Conservation (phyloP, 2,113 vertebrate genomes). For the Henicopernis longicauda region DNA sequence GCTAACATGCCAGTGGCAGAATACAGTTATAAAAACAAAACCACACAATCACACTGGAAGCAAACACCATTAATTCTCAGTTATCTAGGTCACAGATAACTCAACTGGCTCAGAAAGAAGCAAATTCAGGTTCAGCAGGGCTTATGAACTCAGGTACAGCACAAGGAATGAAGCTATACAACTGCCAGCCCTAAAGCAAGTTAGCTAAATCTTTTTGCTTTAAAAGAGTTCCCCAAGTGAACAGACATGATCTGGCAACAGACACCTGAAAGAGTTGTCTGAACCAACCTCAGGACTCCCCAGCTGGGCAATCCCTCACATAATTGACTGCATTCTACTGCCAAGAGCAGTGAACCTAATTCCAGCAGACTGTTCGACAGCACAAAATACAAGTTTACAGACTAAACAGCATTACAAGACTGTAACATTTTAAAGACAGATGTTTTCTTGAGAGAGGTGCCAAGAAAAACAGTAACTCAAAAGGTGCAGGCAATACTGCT, state of each 20-base stretch:
- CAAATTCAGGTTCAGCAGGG: background rate
- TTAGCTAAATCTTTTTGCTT: background rate
- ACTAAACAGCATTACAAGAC: background rate
- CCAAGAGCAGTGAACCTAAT: background rate
- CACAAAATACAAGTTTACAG: background rate
- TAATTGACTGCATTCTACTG: background rate
- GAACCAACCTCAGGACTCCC: background rate
- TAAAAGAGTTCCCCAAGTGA: background rate
- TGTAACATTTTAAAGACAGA: background rate
- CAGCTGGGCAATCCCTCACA: background rate
- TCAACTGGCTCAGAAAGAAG: background rate
- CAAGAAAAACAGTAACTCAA: background rate
- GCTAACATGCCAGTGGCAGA: background rate
- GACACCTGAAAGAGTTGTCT: background rate
- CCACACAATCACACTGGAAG: background rate
- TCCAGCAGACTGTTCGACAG: background rate
- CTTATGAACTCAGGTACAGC: background rate
- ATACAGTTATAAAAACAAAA: background rate
- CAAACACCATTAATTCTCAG: background rate
- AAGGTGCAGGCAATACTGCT: background rate
- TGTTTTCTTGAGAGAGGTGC: background rate
- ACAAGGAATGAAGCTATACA: background rate
- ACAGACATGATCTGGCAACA: background rate
- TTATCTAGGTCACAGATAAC: background rate
- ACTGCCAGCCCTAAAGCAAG: background rate